Conservation (phyloP, 1,140 invertebrate genomes). For the Dreissena rostriformis region DNA sequence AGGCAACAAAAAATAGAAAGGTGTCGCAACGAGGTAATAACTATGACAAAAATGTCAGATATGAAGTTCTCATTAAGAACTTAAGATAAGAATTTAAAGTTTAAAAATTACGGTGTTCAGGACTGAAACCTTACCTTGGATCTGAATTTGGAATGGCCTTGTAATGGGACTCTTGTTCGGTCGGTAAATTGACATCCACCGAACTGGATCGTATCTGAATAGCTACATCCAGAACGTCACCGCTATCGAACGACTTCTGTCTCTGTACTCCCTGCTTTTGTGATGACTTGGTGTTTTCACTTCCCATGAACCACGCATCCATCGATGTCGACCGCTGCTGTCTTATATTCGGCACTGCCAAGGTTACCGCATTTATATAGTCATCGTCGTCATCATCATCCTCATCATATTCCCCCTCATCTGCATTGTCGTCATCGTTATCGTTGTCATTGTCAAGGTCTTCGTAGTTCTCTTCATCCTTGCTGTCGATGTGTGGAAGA, state of each 20-base stretch:
- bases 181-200: slow-evolving; percentile 94
- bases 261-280: slow-evolving; percentile 49
- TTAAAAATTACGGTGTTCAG: too few species aligned
- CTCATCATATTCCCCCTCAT: slow-evolving; percentile 26
- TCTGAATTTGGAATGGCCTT: slow-evolving; percentile 84
- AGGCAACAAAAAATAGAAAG: too few species aligned
- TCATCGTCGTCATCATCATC: slow-evolving; percentile 29
- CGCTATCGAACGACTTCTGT: slow-evolving; percentile 67
- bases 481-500: slow-evolving; percentile 49
- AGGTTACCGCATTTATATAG: slow-evolving; percentile 74
- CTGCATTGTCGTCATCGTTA: slow-evolving; percentile 49
- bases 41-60: too few species aligned
- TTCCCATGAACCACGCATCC: slow-evolving; percentile 71
- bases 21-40: too few species aligned
- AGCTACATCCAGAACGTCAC: slow-evolving; percentile 57
- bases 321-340: slow-evolving; percentile 76
- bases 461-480: slow-evolving; percentile 57
- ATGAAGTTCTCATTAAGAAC: too few species aligned
- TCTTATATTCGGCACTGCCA: slow-evolving; percentile 76
- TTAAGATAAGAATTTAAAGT: too few species aligned
- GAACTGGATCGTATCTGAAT: slow-evolving; percentile 88
- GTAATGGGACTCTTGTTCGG: slow-evolving; percentile 91
- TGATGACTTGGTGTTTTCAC: slow-evolving; percentile 32
- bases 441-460: slow-evolving; percentile 53
- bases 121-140: slow-evolving; percentile 21